Percentiles rank a stretch among this genome's conserved stretches.
phyloP scores from a whole-genome alignment of 2,113 vertebrate species.

The Cardinalis cardinalis region DNA sequence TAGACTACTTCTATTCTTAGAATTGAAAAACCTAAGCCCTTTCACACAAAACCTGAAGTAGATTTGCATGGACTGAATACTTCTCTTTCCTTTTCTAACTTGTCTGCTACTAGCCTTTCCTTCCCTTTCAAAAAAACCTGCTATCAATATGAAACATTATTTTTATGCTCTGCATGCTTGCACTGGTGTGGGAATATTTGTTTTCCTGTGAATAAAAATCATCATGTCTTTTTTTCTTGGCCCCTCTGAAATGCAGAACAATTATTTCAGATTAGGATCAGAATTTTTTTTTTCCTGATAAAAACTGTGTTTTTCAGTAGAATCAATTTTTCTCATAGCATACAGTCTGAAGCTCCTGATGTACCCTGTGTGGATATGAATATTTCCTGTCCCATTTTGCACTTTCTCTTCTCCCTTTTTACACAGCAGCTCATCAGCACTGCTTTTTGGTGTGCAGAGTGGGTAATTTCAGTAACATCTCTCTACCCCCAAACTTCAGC shows the following conservation, averaged over 20 bases:
- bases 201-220: not conserved
- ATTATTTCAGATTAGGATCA: not conserved
- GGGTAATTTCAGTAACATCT: not conserved
- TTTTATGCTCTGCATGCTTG: not conserved
- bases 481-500: not conserved
- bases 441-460: not conserved
- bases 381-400: not conserved
- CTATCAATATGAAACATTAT: not conserved
- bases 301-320: not conserved
- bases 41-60: not conserved
- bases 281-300: not conserved
- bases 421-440: not conserved
- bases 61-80: not conserved
- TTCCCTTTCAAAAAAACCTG: not conserved
- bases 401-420: not conserved
- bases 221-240: not conserved
- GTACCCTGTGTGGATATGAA: not conserved
- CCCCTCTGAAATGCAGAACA: not conserved
- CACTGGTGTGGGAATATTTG: not conserved
- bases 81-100: not conserved
- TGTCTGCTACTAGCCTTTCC: not conserved
- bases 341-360: not conserved
- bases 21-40: not conserved
- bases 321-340: not conserved
- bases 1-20: not conserved